These are phyloP conservation scores for Pteruthius melanotis DNA, from an alignment of 2,113 vertebrate species.

Conservation along the genomic window DNA sequence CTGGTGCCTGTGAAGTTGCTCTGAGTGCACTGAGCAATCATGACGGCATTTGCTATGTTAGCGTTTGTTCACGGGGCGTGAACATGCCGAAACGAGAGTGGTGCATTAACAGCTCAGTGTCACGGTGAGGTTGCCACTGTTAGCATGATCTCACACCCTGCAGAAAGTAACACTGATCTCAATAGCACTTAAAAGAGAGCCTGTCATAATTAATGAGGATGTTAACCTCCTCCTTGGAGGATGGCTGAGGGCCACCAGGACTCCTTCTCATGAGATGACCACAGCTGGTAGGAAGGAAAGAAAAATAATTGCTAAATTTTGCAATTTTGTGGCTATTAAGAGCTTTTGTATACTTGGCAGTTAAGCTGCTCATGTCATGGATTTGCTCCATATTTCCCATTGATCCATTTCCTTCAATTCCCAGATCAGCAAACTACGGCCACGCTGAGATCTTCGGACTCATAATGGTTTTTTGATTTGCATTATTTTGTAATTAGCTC, in stretches of 20 bases:
- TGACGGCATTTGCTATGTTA: neutral
- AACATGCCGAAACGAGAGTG: neutral
- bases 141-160: neutral
- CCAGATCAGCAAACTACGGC: neutral
- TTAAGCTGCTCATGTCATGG: neutral
- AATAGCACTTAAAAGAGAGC: neutral
- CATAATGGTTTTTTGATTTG: neutral
- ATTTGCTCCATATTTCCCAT: neutral
- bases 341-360: neutral
- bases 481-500: neutral
- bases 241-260: neutral
- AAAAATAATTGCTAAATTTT: neutral
- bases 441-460: neutral
- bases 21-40: neutral
- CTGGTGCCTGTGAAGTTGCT: neutral
- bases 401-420: neutral
- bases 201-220: neutral
- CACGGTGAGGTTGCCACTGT: neutral
- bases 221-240: neutral
- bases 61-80: rapidly evolving
- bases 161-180: neutral
- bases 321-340: neutral
- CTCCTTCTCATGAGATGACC: neutral
- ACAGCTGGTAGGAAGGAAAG: neutral
- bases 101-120: neutral